Evolutionary conservation across 2,113 vertebrate species (phyloP).

Genomic region (Syngnathus typhle): DNA sequence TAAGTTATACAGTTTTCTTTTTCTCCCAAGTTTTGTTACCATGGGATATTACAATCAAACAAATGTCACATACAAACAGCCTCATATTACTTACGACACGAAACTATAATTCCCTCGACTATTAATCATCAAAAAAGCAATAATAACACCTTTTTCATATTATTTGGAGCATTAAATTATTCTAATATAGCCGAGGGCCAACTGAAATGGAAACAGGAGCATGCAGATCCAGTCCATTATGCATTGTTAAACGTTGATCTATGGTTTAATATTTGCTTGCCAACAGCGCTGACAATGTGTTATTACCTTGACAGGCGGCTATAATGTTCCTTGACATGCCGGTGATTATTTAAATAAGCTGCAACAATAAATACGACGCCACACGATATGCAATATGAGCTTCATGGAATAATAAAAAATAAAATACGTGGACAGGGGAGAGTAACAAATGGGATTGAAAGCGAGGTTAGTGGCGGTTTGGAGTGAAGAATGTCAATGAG

Average conservation of each 20-base stretch:
- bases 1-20: constrained; percentile 5
- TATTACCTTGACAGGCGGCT: constrained; percentile 68
- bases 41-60: constrained; percentile 18
- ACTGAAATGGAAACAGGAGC: constrained; percentile 64
- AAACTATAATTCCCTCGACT: constrained; percentile 43
- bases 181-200: constrained; percentile 66
- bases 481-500: constrained; percentile 39
- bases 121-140: constrained; percentile 62
- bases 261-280: constrained; percentile 75
- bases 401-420: constrained; percentile 25
- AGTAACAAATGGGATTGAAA: constrained; percentile 41
- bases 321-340: constrained; percentile 56
- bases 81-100: constrained; percentile 40
- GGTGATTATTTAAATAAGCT: constrained; percentile 71
- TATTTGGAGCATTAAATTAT: constrained; percentile 68
- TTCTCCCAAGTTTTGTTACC: constrained; percentile 5
- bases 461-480: constrained; percentile 18
- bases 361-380: constrained; percentile 56
- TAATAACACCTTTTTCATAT: constrained; percentile 51
- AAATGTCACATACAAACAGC: constrained; percentile 35
- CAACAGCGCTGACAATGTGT: constrained; percentile 65
- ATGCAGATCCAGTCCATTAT: constrained; percentile 69
- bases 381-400: constrained; percentile 39
- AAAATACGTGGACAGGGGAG: constrained; percentile 29
- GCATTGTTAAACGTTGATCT: constrained; percentile 73